Percentiles rank a stretch among this genome's conserved stretches.
Conservation (phyloP, 2,888 invertebrate species). For the Pseudoips prasinana region DNA sequence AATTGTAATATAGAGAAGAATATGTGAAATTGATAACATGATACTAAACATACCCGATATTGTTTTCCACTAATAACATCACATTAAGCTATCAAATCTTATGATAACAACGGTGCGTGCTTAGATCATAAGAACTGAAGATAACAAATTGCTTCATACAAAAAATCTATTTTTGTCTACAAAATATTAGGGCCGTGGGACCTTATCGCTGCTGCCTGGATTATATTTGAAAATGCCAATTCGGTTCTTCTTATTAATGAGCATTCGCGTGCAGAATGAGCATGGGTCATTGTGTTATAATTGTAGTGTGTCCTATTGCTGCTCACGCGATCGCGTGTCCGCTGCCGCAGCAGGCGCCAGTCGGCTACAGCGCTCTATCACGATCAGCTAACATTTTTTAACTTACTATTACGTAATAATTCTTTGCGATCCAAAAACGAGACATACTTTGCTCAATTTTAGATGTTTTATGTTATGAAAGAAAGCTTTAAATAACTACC, state of each 20-base stretch:
- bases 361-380: slow-evolving; percentile 13
- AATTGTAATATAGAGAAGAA: too few relatives aligned
- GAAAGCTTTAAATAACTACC: too few relatives aligned
- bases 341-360: slow-evolving; percentile 1
- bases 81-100: too few relatives aligned
- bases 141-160: slow-evolving; percentile 30
- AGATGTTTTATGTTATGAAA: too few relatives aligned
- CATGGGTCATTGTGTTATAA: slow-evolving; percentile 63
- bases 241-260: slow-evolving; percentile 52
- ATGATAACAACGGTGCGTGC: too few relatives aligned
- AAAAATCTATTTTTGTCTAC: slow-evolving; percentile 36
- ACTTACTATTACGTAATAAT: too few relatives aligned
- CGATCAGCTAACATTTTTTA: slow-evolving; percentile 30
- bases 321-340: slow-evolving; percentile 70
- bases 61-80: too few relatives aligned
- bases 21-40: too few relatives aligned
- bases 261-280: slow-evolving; percentile 64
- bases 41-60: too few relatives aligned
- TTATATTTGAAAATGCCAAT: slow-evolving; percentile 45
- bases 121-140: slow-evolving; percentile 9
- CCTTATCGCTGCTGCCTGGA: slow-evolving; percentile 17
- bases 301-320: slow-evolving; percentile 60
- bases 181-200: slow-evolving; percentile 30
- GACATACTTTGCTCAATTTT: too few relatives aligned
- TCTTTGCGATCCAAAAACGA: too few relatives aligned